phyloP scores from a whole-genome alignment of 2,888 invertebrate species.

The Eupsilia transversa region DNA sequence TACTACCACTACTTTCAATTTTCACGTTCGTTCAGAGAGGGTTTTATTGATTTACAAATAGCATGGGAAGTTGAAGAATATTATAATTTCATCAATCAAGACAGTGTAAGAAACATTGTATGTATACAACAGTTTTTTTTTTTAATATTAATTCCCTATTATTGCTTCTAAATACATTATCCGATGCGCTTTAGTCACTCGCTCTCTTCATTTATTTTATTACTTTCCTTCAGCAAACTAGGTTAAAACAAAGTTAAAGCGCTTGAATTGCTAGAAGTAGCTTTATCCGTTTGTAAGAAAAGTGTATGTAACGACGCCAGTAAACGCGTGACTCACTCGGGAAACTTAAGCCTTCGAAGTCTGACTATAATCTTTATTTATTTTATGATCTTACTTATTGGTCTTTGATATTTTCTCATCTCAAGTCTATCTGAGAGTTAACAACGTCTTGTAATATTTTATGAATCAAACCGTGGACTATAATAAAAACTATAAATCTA shows the following conservation, averaged over 20 bases:
- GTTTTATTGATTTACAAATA: neutral
- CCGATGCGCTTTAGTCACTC: conserved; percentile 13
- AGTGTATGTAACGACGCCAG: conserved; percentile 18
- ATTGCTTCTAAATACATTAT: neutral
- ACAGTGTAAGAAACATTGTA: neutral
- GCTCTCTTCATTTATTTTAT: conserved; percentile 40
- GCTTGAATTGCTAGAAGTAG: conserved; percentile 46
- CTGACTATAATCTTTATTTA: conserved; percentile 8
- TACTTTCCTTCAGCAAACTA: conserved; percentile 24
- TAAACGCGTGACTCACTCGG: conserved; percentile 36
- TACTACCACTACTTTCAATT: neutral
- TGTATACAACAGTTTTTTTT: neutral
- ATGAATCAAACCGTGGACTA: neutral
- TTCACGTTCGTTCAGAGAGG: too few relatives aligned
- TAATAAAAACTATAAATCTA: too few relatives aligned
- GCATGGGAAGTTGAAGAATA: neutral
- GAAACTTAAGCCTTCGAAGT: conserved; percentile 20
- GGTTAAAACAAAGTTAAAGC: conserved; percentile 41
- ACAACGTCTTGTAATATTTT: neutral
- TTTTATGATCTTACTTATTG: neutral
- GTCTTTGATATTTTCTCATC: neutral
- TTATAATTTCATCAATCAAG: neutral
- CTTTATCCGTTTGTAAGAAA: conserved; percentile 38
- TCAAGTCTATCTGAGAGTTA: neutral
- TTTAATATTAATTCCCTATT: neutral